Percentiles rank a stretch among this genome's conserved stretches.
Evolutionary conservation across 2,888 invertebrate genomes (phyloP).

Genomic region (Hirtodrosophila alboralis): DNA sequence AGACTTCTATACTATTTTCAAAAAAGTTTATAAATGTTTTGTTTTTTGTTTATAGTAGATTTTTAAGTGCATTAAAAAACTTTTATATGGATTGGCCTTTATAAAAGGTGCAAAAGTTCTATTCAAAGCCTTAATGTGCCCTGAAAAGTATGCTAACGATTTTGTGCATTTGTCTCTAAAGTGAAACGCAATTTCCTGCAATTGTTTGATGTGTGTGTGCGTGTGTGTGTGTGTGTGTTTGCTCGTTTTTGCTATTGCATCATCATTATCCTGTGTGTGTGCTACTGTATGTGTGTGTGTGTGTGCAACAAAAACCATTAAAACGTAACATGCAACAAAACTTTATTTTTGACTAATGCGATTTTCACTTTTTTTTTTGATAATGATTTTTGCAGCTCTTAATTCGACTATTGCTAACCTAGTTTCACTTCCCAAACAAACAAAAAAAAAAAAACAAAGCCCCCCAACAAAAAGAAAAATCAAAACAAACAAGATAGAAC

Average conservation of each 20-base stretch:
- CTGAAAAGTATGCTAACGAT: conserved; percentile 49
- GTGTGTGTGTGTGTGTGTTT: conserved; percentile 15
- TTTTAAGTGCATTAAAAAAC: too few relatives aligned
- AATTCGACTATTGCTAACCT: conserved; percentile 70
- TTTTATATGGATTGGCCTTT: conserved; percentile 11
- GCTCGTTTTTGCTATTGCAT: conserved; percentile 47
- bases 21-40: too few relatives aligned
- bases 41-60: too few relatives aligned
- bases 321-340: conserved; percentile 44
- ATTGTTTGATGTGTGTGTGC: conserved; percentile 24
- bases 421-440: conserved; percentile 64
- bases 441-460: conserved; percentile 22
- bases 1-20: too few relatives aligned
- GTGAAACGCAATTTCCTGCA: conserved; percentile 31
- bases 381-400: conserved; percentile 53
- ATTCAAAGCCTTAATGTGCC: conserved; percentile 12
- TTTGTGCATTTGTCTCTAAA: conserved; percentile 17
- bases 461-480: conserved; percentile 16
- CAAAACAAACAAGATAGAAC: conserved; percentile 29
- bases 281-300: conserved; percentile 17
- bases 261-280: conserved; percentile 25
- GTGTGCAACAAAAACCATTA: conserved; percentile 41
- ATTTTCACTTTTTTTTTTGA: conserved; percentile 14
- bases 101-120: background rate
- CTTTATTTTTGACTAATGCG: conserved; percentile 47